These are phyloP conservation scores for Nematolebias whitei DNA, from an alignment of 2,113 vertebrate species.

Conservation along the genomic window DNA sequence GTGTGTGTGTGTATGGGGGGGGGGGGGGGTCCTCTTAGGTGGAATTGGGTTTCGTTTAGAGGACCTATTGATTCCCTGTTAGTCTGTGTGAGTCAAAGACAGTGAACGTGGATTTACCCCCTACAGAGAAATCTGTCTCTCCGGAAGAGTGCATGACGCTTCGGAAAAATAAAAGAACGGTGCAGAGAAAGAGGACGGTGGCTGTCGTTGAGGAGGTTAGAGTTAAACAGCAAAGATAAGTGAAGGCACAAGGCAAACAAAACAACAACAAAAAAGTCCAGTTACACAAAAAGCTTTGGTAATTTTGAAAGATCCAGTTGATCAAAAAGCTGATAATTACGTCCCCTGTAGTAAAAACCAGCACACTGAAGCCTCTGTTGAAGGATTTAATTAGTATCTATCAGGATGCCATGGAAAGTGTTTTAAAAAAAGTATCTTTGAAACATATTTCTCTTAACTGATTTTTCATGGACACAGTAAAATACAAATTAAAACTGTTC, in stretches of 20 bases:
- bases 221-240: slow-evolving; percentile 14
- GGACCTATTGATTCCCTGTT: slow-evolving; percentile 55
- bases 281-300: background rate
- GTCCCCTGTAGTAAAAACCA: background rate
- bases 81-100: slow-evolving; percentile 26
- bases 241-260: slow-evolving; percentile 19
- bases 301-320: slow-evolving; percentile 10
- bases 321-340: background rate
- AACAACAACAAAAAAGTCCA: slow-evolving; percentile 6
- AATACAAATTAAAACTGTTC: background rate
- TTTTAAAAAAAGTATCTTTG: no score
- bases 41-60: slow-evolving; percentile 64
- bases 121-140: slow-evolving; percentile 18
- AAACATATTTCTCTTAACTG: background rate
- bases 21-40: slow-evolving; percentile 31
- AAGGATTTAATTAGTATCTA: no score
- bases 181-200: slow-evolving; percentile 31
- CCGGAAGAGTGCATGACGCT: slow-evolving; percentile 9
- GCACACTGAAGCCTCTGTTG: background rate
- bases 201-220: slow-evolving; percentile 6
- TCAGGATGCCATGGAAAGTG: background rate
- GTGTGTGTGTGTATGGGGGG: slow-evolving; percentile 17
- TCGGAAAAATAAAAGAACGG: slow-evolving; percentile 5
- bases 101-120: slow-evolving; percentile 7
- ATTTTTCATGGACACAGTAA: background rate